Base-by-base conservation (phyloP, 2,888 invertebrate species). In the Synanthedon tipuliformis region DNA sequence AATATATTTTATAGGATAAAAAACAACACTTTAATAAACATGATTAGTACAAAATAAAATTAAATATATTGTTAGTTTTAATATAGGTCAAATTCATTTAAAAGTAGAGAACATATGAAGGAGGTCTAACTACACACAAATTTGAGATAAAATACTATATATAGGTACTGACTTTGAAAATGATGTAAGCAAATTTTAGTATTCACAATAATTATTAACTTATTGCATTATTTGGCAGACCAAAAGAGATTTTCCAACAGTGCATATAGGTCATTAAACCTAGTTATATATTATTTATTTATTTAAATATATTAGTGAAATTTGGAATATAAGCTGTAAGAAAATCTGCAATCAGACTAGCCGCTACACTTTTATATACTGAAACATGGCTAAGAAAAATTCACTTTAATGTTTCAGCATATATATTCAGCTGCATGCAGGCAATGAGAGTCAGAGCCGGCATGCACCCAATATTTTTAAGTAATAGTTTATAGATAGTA, bases 21-120 rank as follows among this genome's bases (percentile, higher is more conserved):
- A 88, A 88, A 88, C 87, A 88, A 88, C 88, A 88, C 86, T 84
- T 88, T 49, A 45, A 45, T 45, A 81, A 34, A 86, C 86, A 80
- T 83, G 81, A 87, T 88, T 88, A 88, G 88, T 88, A 88, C 78
- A 88, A 88, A 88, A 88, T 83, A 85, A 88, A 88, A 87, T 81
- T 87, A 85, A 87, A 85, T 86, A 80, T 86, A 88, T 77, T 85
- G 88, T 88, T 88, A 88, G 88, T 88, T 87, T 81, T 83, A 84
- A 87, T 82, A 86, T 82, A 88, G 84, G 71, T 79, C 85, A 83
- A 83, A 78, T 85, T 85, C 85, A 82, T 82, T 86, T 83, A 83
- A 88, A 86, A 86, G 82, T 86, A 86, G 80, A 87, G 83, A 84
- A 86, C 84, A 81, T 83, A 85, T 84, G 84, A 86, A 87, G 83